Base-by-base conservation (phyloP, 2,113 vertebrate genomes). In the Gyps fulvus region DNA sequence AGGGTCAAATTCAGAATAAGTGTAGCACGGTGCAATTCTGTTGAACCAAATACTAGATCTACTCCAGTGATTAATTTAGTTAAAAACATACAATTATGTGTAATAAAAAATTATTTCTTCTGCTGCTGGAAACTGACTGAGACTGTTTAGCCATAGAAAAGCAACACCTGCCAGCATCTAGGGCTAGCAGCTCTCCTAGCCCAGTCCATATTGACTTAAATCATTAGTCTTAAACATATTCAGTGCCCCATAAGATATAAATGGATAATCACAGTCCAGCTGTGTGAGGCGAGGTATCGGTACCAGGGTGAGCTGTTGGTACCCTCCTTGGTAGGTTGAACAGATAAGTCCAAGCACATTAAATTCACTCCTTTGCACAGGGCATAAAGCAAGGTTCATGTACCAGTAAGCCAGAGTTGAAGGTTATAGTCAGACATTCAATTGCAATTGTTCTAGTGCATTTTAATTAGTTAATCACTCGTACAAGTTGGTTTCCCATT, bases 251-350 rank as follows among this genome's bases (percentile, higher is more conserved):
- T 1, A 4, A 32, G 76, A 11, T 4, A 10, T 1, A 19, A 55
- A 13, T 4, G 34, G 59, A 17, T 6, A 54, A 15, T 31, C 38
- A 22, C 62, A 32, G 71, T 4, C 42, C 52, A 11, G 69, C 13
- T 1, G 1, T 3, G 7, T 1, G 11, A 31, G 49, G 13, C 38
- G 49, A 58, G 31, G 36, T 3, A 4, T 3, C 0, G 0, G 40
- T 18, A 23, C 26, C 40, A 20, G 42, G 47, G 18, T 5, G 63
- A 84, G 27, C 49, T 17, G 17, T 10, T 18, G 55, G n/a, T 21
- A 10, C 27, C 34, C 40, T 61, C 66, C 19, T 13, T 9, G 29
- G 6, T 11, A 25, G 52, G 13, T 2, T 55, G 52, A 43, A 21
- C n/a, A 79, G 72, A 2, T 8, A 42, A 61, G 25, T 13, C 13